Evolutionary conservation across 2,113 vertebrate species (phyloP).

Genomic region (Antigone vipio): DNA sequence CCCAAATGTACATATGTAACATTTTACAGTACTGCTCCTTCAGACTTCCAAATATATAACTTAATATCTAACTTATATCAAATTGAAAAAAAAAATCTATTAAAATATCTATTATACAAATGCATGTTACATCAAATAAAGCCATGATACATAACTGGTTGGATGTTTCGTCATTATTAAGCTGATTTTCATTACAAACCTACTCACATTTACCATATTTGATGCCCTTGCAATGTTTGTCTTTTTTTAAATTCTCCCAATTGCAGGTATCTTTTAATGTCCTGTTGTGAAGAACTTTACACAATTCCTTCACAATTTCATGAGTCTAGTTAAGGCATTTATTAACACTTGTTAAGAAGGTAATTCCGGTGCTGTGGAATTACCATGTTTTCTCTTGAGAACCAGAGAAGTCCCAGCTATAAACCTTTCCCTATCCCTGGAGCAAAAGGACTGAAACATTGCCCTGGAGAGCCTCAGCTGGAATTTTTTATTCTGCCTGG

Average conservation of each 20-base stretch:
- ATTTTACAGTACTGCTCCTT: background rate
- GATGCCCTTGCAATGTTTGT: background rate
- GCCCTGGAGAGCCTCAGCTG: background rate
- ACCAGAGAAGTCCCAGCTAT: background rate
- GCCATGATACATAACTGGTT: background rate
- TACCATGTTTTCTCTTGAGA: background rate
- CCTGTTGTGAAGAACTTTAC: background rate
- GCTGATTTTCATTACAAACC: background rate
- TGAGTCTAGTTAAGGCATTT: background rate
- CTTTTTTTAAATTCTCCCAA: background rate
- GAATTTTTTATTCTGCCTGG: background rate
- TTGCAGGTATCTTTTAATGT: background rate
- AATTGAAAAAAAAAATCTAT: background rate
- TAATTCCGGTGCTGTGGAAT: background rate
- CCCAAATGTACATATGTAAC: background rate
- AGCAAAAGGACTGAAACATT: background rate
- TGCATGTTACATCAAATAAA: background rate
- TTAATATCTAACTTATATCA: background rate
- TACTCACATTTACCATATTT: background rate
- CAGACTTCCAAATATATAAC: background rate
- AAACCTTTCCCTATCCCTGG: background rate
- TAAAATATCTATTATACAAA: background rate
- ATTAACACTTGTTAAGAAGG: background rate
- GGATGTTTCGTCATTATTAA: background rate
- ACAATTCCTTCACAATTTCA: background rate